These are phyloP conservation scores for Rapana venosa DNA, from an alignment of 2,888 invertebrate genomes.

Conservation along the genomic window DNA sequence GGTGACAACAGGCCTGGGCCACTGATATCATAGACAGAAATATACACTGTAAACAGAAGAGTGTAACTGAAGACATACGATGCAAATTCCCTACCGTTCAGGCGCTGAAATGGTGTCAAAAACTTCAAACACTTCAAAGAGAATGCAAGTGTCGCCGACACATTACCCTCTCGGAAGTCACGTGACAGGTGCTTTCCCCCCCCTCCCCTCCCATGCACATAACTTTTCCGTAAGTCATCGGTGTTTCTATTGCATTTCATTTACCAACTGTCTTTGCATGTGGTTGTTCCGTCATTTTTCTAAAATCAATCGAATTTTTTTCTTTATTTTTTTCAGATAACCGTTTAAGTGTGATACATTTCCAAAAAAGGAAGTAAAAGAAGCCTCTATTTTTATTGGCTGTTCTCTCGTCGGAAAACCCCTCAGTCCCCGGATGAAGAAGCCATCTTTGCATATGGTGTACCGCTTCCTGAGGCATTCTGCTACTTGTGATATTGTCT, in stretches of 20 bases:
- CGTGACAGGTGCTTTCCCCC: constrained; percentile 40
- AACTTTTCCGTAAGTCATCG: constrained; percentile 37
- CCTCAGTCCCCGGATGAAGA: constrained; percentile 54
- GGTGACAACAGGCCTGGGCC: background rate
- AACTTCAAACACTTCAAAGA: constrained; percentile 33
- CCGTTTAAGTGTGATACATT: background rate
- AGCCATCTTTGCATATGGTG: constrained; percentile 51
- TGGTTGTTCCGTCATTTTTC: background rate
- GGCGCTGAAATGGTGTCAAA: constrained; percentile 11
- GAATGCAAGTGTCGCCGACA: constrained; percentile 34
- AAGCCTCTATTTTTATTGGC: constrained; percentile 54
- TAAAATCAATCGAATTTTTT: background rate
- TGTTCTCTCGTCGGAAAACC: constrained; percentile 46
- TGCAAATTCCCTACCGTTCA: background rate
- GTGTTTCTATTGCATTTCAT: constrained; percentile 1
- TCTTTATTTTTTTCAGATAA: background rate
- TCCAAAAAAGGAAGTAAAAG: constrained; percentile 56
- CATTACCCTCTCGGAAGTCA: constrained; percentile 38
- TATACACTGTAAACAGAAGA: background rate
- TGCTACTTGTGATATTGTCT: constrained; percentile 19
- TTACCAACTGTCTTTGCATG: background rate
- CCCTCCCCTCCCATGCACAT: constrained; percentile 17
- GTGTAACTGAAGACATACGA: background rate
- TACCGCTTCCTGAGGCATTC: constrained; percentile 37
- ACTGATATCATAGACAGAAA: background rate